phyloP scores from a whole-genome alignment of 2,888 invertebrate genomes.

The Erynnis tages region DNA sequence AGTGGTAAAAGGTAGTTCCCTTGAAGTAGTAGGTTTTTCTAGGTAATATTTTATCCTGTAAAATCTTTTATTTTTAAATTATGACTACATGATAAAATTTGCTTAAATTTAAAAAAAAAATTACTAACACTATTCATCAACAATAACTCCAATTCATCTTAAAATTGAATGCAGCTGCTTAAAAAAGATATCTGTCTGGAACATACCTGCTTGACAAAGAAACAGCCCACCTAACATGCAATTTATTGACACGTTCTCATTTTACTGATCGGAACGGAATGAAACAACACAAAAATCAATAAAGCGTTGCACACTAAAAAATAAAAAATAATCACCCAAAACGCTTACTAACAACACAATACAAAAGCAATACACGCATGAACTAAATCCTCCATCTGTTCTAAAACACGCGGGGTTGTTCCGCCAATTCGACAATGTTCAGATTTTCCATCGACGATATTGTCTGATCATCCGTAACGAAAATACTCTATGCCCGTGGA shows the following conservation, averaged over 20 bases:
- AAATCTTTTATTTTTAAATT: no score
- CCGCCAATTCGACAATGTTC: conserved; percentile 19
- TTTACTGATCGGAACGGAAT: background rate
- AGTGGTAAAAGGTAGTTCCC: no score
- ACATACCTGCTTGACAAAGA: background rate
- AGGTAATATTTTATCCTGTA: no score
- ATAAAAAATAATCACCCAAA: conserved; percentile 20
- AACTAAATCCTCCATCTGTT: conserved; percentile 21
- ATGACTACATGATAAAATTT: no score
- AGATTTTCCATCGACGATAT: conserved; percentile 16
- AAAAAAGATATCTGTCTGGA: no score
- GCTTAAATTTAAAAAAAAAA: background rate
- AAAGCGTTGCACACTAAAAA: background rate
- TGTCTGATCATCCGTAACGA: conserved; percentile 23
- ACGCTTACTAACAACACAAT: conserved; percentile 15
- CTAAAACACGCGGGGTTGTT: conserved; percentile 18
- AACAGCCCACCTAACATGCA: background rate
- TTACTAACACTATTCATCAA: no score
- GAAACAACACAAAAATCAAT: conserved; percentile 1
- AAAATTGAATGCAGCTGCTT: no score
- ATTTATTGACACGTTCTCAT: conserved; percentile 1
- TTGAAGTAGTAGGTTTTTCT: no score
- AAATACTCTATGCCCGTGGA: conserved; percentile 12
- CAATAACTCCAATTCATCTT: no score
- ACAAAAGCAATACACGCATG: conserved; percentile 25